A percentile compares a stretch with the other conserved stretches of the same genome.
Conservation (phyloP, 30 jellyfish, hydroid and myxozoan species). For the Aurelia aurita complex sp. Pacific region DNA sequence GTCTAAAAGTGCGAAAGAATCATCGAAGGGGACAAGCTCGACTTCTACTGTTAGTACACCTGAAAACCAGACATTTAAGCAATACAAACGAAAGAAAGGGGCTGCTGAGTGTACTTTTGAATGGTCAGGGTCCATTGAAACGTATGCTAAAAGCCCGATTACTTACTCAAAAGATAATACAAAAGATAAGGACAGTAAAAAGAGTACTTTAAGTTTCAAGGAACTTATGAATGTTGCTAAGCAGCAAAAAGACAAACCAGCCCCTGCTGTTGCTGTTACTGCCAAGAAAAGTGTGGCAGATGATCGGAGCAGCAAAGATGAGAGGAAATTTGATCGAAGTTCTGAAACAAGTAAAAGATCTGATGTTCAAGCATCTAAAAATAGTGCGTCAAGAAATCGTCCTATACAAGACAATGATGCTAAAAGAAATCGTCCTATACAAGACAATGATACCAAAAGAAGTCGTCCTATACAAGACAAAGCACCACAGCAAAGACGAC, state of each 20-base stretch:
- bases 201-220: slow-evolving; percentile 63
- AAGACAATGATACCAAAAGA: too few species aligned
- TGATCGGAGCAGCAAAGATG: too few species aligned
- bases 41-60: not conserved
- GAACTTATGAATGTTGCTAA: slow-evolving; percentile 83
- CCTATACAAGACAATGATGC: too few species aligned
- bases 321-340: too few species aligned
- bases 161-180: not conserved
- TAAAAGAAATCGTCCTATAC: too few species aligned
- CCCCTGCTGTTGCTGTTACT: not conserved
- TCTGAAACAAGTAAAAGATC: too few species aligned
- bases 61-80: not conserved
- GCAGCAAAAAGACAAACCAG: slow-evolving; percentile 61
- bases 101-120: slow-evolving; percentile 35
- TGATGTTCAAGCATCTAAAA: too few species aligned
- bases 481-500: too few species aligned
- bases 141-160: not conserved
- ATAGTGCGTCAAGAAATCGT: too few species aligned
- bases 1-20: not conserved
- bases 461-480: too few species aligned
- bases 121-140: slow-evolving; percentile 54
- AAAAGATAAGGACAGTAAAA: not conserved
- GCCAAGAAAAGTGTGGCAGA: too few species aligned
- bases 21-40: not conserved
- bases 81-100: slow-evolving; percentile 28